phyloP scores from a whole-genome alignment of 2,888 invertebrate genomes.

The Stenichneumon culpator region DNA sequence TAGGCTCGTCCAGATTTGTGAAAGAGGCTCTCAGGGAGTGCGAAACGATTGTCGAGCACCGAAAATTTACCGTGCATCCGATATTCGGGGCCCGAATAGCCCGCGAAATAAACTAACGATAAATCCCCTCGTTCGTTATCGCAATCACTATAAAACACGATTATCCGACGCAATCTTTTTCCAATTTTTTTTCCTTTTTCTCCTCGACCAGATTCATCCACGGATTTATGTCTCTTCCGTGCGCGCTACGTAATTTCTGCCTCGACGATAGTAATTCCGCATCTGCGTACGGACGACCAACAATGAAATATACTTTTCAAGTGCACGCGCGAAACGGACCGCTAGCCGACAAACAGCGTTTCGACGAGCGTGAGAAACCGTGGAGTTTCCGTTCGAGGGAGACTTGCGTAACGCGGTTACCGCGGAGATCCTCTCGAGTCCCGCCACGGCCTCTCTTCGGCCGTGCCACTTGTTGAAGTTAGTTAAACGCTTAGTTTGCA shows the following conservation, averaged over 20 bases:
- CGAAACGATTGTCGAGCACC: constrained; percentile 10
- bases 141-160: constrained; percentile 60
- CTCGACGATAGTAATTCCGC: background rate
- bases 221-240: background rate
- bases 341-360: background rate
- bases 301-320: constrained; percentile 39
- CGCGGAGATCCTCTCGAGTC: constrained; percentile 29
- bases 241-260: background rate
- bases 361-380: constrained; percentile 62
- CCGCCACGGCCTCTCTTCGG: constrained; percentile 5
- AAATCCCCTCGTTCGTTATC: constrained; percentile 61
- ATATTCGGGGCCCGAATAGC: constrained; percentile 23
- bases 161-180: constrained; percentile 51
- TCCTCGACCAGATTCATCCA: background rate
- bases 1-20: constrained; percentile 7
- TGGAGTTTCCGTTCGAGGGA: constrained; percentile 54
- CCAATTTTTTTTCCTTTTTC: constrained; percentile 18
- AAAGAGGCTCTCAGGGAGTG: constrained; percentile 28
- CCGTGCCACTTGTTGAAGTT: constrained; percentile 75
- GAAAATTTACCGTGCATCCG: constrained; percentile 51
- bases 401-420: constrained; percentile 63
- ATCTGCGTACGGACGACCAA: background rate
- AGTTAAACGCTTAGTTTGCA: constrained; percentile 74
- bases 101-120: constrained; percentile 50
- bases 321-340: constrained; percentile 6